Evolutionary conservation across 2,888 invertebrate species (phyloP).

Genomic region (Glaucopsyche alexis): DNA sequence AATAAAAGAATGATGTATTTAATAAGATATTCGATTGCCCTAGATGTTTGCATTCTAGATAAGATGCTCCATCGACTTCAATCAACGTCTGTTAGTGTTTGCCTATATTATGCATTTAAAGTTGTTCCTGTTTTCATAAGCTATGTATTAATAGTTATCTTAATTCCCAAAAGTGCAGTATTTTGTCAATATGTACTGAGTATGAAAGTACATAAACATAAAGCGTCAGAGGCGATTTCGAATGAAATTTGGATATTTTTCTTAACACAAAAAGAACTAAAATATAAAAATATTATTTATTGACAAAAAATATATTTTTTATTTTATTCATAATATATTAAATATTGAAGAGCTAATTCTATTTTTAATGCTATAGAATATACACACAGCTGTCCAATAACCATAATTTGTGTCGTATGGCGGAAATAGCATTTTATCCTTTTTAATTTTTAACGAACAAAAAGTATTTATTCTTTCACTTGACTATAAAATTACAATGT

Average conservation of each 20-base stretch:
- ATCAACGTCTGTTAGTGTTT: conserved; percentile 20
- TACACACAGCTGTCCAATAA: conserved; percentile 17
- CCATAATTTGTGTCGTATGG: conserved; percentile 7
- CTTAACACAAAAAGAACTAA: conserved; percentile 4
- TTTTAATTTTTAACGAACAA: background rate
- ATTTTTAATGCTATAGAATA: conserved; percentile 26
- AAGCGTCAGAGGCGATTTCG: conserved; percentile 25
- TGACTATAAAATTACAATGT: conserved; percentile 1
- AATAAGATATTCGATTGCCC: conserved; percentile 12
- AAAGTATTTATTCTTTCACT: conserved; percentile 7
- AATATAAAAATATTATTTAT: conserved; percentile 10
- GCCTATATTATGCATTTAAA: conserved; percentile 27
- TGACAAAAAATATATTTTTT: conserved; percentile 27
- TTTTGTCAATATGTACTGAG: conserved; percentile 27
- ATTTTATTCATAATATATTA: conserved; percentile 21
- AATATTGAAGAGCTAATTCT: conserved; percentile 25
- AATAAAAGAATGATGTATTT: conserved; percentile 18
- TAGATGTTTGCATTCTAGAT: conserved; percentile 8
- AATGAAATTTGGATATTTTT: conserved; percentile 29
- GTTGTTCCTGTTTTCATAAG: conserved; percentile 27
- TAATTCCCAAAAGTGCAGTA: conserved; percentile 20
- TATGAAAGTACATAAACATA: conserved; percentile 13
- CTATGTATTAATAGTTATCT: conserved; percentile 19
- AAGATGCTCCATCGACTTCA: background rate
- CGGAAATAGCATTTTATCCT: background rate